Percentiles rank a stretch among this genome's conserved stretches.
Evolutionary conservation across 2,113 vertebrate genomes (phyloP).

Genomic region (Oncorhynchus tshawytscha): DNA sequence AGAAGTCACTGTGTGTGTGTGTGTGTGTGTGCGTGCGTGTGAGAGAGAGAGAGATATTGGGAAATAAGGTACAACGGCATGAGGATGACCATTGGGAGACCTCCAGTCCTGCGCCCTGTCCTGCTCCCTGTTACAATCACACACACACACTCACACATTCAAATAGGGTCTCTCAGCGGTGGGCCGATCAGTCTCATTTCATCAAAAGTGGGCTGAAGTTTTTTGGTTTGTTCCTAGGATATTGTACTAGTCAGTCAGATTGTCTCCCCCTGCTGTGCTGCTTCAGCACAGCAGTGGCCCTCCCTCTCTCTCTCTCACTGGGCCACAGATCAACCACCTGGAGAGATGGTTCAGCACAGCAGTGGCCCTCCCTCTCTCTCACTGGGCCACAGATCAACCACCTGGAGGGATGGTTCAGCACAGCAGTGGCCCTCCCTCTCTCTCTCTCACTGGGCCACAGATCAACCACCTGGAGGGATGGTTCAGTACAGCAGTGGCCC

Average conservation of each 20-base stretch:
- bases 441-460: slow-evolving; percentile 27
- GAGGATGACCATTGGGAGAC: slow-evolving; percentile 48
- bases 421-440: too few species aligned
- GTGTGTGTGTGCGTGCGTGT: slow-evolving; percentile 19
- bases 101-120: slow-evolving; percentile 28
- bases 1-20: slow-evolving; percentile 1
- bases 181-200: slow-evolving; percentile 59
- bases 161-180: slow-evolving; percentile 13
- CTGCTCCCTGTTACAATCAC: not conserved
- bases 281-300: slow-evolving; percentile 56
- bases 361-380: too few species aligned
- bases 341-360: slow-evolving; percentile 31
- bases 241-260: slow-evolving; percentile 53
- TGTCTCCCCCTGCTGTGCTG: slow-evolving; percentile 62
- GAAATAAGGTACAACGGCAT: not conserved
- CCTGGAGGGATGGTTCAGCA: slow-evolving; percentile 42
- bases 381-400: slow-evolving; percentile 41
- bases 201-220: slow-evolving; percentile 69
- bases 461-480: slow-evolving; percentile 51
- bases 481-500: slow-evolving; percentile 23
- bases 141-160: not conserved
- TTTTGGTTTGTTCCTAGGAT: slow-evolving; percentile 57
- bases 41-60: slow-evolving; percentile 39
- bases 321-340: slow-evolving; percentile 47
- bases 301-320: slow-evolving; percentile 35